phyloP scores from a whole-genome alignment of 2,888 invertebrate species.

The Pomacea canaliculata region DNA sequence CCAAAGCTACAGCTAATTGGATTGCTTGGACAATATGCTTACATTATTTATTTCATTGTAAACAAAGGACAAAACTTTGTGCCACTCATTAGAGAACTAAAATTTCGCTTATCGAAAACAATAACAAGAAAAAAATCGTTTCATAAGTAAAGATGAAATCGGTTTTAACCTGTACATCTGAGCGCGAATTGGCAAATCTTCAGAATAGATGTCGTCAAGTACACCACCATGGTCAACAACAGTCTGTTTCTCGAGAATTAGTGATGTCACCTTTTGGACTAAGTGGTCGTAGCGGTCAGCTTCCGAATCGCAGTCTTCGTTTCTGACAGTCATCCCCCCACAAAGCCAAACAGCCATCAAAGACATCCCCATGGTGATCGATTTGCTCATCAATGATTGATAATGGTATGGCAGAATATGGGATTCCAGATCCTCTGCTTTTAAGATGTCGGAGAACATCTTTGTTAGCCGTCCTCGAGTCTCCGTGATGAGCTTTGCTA shows the following conservation, averaged over 20 bases:
- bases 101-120: not conserved
- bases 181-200: not conserved
- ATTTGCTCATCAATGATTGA: not conserved
- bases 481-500: not conserved
- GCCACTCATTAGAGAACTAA: not conserved
- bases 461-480: not conserved
- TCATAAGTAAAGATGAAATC: not conserved
- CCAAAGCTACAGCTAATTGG: too few relatives aligned
- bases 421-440: not conserved
- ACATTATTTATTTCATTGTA: not conserved
- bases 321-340: not conserved
- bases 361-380: too few relatives aligned
- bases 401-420: not conserved
- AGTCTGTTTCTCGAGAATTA: not conserved
- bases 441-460: not conserved
- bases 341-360: not conserved
- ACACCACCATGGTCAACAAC: not conserved
- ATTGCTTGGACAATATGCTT: not conserved
- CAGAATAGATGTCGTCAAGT: not conserved
- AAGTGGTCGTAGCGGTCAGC: not conserved
- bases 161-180: not conserved
- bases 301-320: not conserved
- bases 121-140: not conserved
- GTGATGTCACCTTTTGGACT: not conserved
- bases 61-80: not conserved